Evolutionary conservation across 2,888 invertebrate species (phyloP).

Genomic region (Ernsta delagoae): DNA sequence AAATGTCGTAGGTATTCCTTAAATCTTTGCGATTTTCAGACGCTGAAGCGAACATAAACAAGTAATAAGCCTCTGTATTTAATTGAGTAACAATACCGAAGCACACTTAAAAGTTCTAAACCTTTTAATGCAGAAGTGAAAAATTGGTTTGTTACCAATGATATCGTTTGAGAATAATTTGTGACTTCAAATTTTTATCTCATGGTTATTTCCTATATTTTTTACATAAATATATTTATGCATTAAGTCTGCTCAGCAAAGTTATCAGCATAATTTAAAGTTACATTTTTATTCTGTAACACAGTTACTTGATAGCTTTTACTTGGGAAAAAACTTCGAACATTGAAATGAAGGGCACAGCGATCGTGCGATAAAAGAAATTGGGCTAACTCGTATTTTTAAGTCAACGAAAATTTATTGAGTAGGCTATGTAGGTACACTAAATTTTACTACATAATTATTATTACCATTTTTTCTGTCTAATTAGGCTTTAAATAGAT

Average conservation of each 20-base stretch:
- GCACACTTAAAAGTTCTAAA: too few species aligned
- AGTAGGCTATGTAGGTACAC: not conserved
- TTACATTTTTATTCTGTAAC: too few species aligned
- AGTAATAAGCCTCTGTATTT: not conserved
- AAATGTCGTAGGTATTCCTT: not conserved
- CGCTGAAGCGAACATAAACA: not conserved
- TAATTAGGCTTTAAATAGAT: not conserved
- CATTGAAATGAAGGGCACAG: slow-evolving; percentile 1
- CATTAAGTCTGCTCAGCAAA: too few species aligned
- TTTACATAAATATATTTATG: too few species aligned
- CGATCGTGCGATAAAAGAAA: slow-evolving; percentile 11
- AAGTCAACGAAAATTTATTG: slow-evolving; percentile 9
- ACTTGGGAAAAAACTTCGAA: not conserved
- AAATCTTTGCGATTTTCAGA: not conserved
- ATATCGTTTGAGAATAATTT: too few species aligned
- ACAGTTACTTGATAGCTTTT: not conserved
- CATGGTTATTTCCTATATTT: too few species aligned
- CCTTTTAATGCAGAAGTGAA: too few species aligned
- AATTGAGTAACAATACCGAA: not conserved
- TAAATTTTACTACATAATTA: slow-evolving; percentile 3
- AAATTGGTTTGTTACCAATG: too few species aligned
- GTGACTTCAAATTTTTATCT: too few species aligned
- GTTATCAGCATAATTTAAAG: too few species aligned
- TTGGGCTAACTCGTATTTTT: slow-evolving; percentile 18
- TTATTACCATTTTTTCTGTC: not conserved